phyloP scores from a whole-genome alignment of 2,797 vertebrate species.

The Pipistrellus pipistrellus region DNA sequence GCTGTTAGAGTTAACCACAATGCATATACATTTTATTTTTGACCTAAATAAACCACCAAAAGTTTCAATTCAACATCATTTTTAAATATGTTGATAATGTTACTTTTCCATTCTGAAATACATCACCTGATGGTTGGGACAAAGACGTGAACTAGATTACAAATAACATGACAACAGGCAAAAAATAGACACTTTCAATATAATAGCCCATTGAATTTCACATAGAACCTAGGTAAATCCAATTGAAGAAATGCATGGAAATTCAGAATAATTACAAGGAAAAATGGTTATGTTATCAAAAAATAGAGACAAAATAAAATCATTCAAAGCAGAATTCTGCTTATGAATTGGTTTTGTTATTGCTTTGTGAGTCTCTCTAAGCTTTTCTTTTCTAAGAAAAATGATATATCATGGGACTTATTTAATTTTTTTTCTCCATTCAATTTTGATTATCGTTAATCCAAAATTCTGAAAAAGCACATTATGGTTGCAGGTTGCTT shows the following conservation, averaged over 20 bases:
- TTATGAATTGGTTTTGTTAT: constrained; percentile 26
- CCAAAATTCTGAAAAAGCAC: constrained; percentile 15
- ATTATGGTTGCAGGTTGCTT: constrained; percentile 3
- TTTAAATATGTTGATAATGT: background rate
- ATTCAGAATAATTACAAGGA: background rate
- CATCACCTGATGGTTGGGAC: background rate
- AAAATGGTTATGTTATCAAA: background rate
- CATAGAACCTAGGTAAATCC: background rate
- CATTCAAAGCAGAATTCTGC: background rate
- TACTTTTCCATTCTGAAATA: background rate
- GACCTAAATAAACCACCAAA: background rate
- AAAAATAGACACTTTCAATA: background rate
- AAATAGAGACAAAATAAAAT: background rate
- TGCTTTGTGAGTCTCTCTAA: background rate
- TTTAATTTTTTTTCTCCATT: background rate
- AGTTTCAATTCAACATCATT: background rate
- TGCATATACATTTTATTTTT: background rate
- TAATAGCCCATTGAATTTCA: background rate
- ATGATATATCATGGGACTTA: background rate
- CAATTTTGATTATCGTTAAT: constrained; percentile 26
- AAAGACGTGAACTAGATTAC: background rate
- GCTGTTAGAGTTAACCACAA: background rate
- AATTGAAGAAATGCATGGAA: background rate
- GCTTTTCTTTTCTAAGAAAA: constrained; percentile 47
- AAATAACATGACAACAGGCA: background rate